Evolutionary conservation across 2,797 vertebrate species (phyloP).

Genomic region (Coccyzus lansbergi): DNA sequence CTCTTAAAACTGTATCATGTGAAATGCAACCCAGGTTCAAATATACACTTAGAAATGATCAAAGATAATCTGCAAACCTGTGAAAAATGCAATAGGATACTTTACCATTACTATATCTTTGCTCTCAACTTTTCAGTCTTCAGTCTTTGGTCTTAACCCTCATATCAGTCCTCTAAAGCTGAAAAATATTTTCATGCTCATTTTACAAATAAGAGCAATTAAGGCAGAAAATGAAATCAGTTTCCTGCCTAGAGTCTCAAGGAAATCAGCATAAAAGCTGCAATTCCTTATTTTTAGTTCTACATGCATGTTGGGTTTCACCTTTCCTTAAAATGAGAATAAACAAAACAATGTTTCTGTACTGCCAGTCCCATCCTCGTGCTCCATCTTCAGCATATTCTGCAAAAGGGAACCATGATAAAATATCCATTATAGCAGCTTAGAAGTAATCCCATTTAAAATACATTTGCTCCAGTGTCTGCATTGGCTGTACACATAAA

Average conservation of each 20-base stretch:
- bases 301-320: rapidly evolving
- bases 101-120: not conserved
- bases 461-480: not conserved
- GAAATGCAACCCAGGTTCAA: not conserved
- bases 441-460: not conserved
- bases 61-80: not conserved
- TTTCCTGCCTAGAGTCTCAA: not conserved
- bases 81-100: not conserved
- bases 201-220: not conserved
- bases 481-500: not conserved
- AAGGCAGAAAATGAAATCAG: not conserved
- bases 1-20: not conserved
- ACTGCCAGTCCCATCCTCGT: not conserved
- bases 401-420: not conserved
- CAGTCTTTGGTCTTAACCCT: not conserved
- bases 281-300: not conserved
- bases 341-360: not conserved
- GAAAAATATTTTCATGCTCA: not conserved
- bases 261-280: not conserved
- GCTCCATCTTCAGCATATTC: not conserved
- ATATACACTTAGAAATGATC: not conserved
- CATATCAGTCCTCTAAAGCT: not conserved
- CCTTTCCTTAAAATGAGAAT: not conserved
- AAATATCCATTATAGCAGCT: not conserved
- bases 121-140: not conserved